Base-by-base conservation (phyloP, 2,797 vertebrate species). In the Picus viridis region DNA sequence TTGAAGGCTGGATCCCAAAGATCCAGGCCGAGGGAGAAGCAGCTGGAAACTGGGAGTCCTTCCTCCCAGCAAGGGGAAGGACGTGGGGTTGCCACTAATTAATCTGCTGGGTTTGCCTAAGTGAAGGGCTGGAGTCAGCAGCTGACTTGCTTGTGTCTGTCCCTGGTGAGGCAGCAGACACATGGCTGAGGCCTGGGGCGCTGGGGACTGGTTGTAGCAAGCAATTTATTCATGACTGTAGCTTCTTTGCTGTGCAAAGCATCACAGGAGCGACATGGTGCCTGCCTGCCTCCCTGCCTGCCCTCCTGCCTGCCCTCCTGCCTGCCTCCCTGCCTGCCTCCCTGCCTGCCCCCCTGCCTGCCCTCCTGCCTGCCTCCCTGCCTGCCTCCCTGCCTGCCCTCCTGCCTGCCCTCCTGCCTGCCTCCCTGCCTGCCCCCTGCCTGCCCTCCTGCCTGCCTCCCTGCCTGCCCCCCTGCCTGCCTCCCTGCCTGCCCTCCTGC, bases 61-160 rank as follows among this genome's bases (percentile, higher is more conserved):
- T 77, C 41, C 51, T 80, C 27, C 27, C 61, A 61, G 47, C 18
- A 47, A 80, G 39, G 62, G 24, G 65, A 73, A 69, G 41, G 67
- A 27, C 56, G 27, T 0, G 0, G 14, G 16, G 59, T 26, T n/a
- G 32, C 27, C 3, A n/a, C 56, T 77, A 41, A 56, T 80, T 64
- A 56, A 51, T 26, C 71, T 7, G 47, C 39, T 26, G 34, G 26
- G n/a, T 47, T 29, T 73, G 62, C 4, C 71, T 47, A 16, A 43
- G 39, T 0, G 7, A 81, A 22, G 67, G 47, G 59, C 75, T 78
- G 71, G 57, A 61, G 63, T 61, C 29, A 34, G 51, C 76, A 54
- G 39, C 1, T 1, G 45, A 1, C 1, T 53, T 36, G 41, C 72
- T 19, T 47, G 3, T 5, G 8, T n/a, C 26, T 23, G 41, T 78